Base-by-base conservation (phyloP, 2,113 vertebrate genomes). In the Phyllostomus discolor region DNA sequence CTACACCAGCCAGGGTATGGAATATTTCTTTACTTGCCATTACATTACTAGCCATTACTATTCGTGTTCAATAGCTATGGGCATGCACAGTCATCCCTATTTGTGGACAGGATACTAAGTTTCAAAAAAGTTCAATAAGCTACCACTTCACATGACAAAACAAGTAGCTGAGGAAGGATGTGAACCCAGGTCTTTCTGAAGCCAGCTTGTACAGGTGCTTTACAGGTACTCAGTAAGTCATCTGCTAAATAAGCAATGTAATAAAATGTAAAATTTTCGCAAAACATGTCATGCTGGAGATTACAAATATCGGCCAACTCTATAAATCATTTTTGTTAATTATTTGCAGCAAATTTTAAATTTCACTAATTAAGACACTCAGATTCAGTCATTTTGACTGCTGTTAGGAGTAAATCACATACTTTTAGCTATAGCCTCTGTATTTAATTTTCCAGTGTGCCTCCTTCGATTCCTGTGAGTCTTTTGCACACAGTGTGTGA, bases 331-430 rank as follows among this genome's bases (percentile, higher is more conserved):
- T 87, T 72, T 24, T 54, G 8, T 67, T 33, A 59, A 69, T 90
- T 81, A 82, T 83, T 33, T 69, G 15, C n/a, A 90, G 41, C 35
- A 93, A 85, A 93, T 46, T 70, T 83, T 91, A 52, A 80, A 96
- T 88, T 93, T 31, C 22, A 82, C 19, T 52, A 35, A 52, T 70
- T 7, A 80, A 73, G 76, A 50, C 0, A 67, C 33, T 69, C 15
- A 96, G 7, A 66, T 84, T 72, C 7, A 50, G 22, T 64, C 88
- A 90, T 97, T 79, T 86, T 43, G 52, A 83, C 31, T 41, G 16
- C 10, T 59, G 87, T 54, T 48, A 72, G 75, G 22, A 92, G 11
- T 90, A 84, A 89, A 84, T 85, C 8, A 83, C 10, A 83, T 66
- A 31, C 46, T 76, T 96, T 80, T 92, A 73, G n/a, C 24, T 84